These are phyloP conservation scores for Caenorhabditis brenneri DNA, from an alignment of 1,140 invertebrate species.

Conservation along the genomic window DNA sequence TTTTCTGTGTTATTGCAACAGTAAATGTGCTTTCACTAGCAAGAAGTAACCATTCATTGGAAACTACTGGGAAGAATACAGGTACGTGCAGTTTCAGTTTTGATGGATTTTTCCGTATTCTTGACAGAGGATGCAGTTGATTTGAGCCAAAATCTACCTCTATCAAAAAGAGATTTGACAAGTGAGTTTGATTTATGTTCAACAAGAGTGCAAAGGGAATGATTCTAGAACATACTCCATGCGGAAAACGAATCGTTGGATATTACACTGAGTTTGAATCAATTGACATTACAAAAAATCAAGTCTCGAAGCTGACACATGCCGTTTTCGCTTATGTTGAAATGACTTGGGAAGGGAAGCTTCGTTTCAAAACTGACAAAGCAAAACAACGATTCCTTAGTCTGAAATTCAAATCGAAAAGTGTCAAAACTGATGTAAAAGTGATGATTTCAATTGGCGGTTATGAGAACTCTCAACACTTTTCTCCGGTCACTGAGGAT, in stretches of 20 bases:
- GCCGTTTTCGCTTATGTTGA: not conserved
- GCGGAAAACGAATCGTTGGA: not conserved
- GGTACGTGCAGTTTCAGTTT: too few relatives aligned
- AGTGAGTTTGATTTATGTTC: too few relatives aligned
- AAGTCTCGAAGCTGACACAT: not conserved
- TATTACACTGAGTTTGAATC: not conserved
- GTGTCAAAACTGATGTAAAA: not conserved
- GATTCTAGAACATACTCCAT: not conserved
- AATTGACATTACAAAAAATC: not conserved
- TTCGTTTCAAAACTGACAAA: not conserved
- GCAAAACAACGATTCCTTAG: not conserved
- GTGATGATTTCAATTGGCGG: conserved; percentile 1
- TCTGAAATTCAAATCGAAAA: not conserved
- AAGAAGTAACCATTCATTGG: too few relatives aligned
- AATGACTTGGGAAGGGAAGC: not conserved
- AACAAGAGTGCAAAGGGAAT: too few relatives aligned
- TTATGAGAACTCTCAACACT: not conserved
- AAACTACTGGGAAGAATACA: too few relatives aligned
- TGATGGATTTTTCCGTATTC: too few relatives aligned
- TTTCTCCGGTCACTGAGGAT: not conserved
- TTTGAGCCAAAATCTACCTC: too few relatives aligned
- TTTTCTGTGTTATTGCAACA: too few relatives aligned
- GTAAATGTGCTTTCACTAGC: too few relatives aligned
- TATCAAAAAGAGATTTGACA: too few relatives aligned
- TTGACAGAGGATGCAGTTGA: too few relatives aligned